Evolutionary conservation across 2,113 vertebrate species (phyloP).

Genomic region (Recurvirostra avosetta): DNA sequence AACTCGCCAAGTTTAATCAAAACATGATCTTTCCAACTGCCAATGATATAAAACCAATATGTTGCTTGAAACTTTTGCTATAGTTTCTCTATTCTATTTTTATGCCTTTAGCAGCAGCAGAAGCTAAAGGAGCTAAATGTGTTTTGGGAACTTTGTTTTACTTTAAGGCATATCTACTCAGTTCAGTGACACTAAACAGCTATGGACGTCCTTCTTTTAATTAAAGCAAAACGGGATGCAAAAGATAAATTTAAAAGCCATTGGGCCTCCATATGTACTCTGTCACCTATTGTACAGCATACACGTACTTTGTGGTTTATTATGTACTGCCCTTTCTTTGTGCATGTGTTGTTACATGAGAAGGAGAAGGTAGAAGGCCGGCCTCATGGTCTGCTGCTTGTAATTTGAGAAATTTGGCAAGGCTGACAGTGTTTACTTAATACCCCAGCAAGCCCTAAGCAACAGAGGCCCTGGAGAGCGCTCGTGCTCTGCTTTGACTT

Average conservation of each 20-base stretch:
- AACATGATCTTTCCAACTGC: not conserved
- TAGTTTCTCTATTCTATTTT: not conserved
- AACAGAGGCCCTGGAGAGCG: not conserved
- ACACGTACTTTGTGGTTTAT: fast-evolving
- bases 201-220: not conserved
- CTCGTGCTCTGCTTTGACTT: not conserved
- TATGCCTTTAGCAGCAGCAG: not conserved
- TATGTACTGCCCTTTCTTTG: not conserved
- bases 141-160: not conserved
- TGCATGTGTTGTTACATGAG: not conserved
- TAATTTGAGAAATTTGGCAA: not conserved
- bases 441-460: not conserved
- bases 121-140: not conserved
- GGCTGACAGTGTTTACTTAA: not conserved
- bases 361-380: not conserved
- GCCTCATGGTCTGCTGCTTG: not conserved
- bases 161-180: not conserved
- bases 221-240: not conserved
- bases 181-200: not conserved
- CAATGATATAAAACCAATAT: not conserved
- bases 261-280: not conserved
- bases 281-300: too few relatives aligned
- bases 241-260: not conserved
- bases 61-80: not conserved
- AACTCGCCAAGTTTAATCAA: not conserved